phyloP scores from a whole-genome alignment of 1,140 invertebrate genomes.

The Notospermus geniculatus region DNA sequence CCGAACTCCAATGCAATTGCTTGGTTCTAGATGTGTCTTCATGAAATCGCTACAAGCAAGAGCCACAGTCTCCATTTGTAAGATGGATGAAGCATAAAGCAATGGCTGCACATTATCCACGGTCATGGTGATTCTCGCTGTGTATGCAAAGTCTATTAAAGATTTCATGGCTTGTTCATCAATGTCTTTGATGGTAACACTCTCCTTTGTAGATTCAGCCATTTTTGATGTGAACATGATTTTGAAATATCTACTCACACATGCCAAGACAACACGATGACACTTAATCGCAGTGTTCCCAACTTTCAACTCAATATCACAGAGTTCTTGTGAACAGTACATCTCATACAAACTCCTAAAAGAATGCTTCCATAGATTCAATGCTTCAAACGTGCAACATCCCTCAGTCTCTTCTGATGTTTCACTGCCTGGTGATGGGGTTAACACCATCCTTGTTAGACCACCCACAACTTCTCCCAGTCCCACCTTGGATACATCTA shows the following conservation, averaged over 20 bases:
- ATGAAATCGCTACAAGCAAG: constrained; percentile 52
- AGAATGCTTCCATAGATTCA: constrained; percentile 11
- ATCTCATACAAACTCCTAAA: constrained; percentile 35
- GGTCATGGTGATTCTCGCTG: constrained; percentile 41
- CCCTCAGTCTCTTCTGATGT: background rate
- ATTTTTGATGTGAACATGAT: constrained; percentile 53
- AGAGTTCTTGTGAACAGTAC: constrained; percentile 37
- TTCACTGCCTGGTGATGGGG: no score
- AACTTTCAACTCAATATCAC: constrained; percentile 48
- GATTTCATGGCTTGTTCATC: constrained; percentile 47
- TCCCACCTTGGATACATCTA: no score
- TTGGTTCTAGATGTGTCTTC: constrained; percentile 49
- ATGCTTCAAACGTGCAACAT: background rate
- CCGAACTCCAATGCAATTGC: constrained; percentile 52
- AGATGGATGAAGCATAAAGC: constrained; percentile 50
- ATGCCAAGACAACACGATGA: constrained; percentile 49
- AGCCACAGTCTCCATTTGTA: constrained; percentile 52
- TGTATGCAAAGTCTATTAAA: constrained; percentile 53
- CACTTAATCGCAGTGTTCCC: constrained; percentile 43
- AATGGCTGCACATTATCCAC: constrained; percentile 51
- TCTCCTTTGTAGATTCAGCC: constrained; percentile 41
- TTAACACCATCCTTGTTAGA: no score
- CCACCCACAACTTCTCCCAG: no score
- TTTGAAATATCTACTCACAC: constrained; percentile 48
- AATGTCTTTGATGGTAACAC: constrained; percentile 49